Conservation (phyloP, 2,113 vertebrate species). For the Sula dactylatra region DNA sequence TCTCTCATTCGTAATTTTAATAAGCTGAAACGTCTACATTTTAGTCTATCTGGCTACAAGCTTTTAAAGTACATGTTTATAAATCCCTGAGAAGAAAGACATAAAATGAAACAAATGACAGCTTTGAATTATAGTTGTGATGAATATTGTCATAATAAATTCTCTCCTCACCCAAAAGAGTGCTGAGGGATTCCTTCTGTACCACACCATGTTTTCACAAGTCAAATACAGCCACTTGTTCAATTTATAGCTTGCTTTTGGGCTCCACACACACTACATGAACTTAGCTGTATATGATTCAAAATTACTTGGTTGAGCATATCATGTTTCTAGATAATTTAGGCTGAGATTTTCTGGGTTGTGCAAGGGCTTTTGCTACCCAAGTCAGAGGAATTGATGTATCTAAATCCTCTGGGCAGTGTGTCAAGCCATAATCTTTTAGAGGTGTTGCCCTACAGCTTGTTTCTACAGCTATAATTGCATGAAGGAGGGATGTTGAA, state of each 20-base stretch:
- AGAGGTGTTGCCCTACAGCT: background rate
- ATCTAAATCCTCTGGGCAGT: background rate
- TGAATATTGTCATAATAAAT: background rate
- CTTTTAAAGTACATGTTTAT: conserved; percentile 24
- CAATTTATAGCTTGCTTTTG: background rate
- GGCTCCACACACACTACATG: background rate
- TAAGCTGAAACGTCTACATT: background rate
- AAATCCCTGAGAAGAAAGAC: background rate
- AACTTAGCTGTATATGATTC: background rate
- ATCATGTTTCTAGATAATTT: background rate
- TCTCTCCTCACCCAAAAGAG: background rate
- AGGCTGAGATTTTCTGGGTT: background rate
- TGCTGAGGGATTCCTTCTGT: background rate
- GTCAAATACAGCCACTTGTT: background rate
- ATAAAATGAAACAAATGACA: conserved; percentile 15
- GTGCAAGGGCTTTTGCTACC: background rate
- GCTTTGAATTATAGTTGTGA: background rate
- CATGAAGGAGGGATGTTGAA: background rate
- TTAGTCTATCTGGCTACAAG: background rate
- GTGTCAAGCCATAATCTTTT: background rate
- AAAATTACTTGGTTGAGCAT: background rate
- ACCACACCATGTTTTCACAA: background rate
- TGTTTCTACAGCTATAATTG: background rate
- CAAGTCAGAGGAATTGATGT: background rate
- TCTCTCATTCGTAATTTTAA: background rate